These are phyloP conservation scores for Clarias platycephalus DNA, from an alignment of 2,797 vertebrate genomes.

Conservation along the genomic window DNA sequence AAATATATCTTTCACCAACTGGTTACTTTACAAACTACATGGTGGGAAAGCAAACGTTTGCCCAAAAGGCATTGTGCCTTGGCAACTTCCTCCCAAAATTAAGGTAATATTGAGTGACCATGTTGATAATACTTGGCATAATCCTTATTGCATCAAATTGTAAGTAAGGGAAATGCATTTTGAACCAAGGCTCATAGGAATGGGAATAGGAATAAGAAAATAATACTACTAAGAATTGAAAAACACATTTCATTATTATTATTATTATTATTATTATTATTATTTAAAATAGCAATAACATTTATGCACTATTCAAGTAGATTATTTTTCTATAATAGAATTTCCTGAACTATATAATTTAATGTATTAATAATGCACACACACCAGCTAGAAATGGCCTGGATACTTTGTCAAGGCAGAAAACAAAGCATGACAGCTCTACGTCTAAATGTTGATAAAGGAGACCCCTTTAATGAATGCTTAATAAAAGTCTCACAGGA, in stretches of 20 bases:
- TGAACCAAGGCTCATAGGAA: no score
- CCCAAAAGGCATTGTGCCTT: no score
- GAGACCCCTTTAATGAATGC: neutral
- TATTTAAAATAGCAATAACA: neutral
- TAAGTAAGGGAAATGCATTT: neutral
- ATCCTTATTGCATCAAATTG: neutral
- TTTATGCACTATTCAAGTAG: neutral
- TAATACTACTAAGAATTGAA: neutral
- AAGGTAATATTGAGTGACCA: neutral
- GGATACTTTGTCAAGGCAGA: no score
- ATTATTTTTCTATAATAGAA: neutral
- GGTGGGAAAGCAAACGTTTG: no score
- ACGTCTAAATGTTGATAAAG: no score
- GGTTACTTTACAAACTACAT: no score
- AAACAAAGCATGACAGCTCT: no score
- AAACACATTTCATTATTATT: neutral
- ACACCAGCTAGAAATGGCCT: no score
- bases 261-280: neutral
- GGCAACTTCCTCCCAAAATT: neutral
- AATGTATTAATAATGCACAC: no score
- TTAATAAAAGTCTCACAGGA: neutral
- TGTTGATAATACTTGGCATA: neutral
- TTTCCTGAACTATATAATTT: no score
- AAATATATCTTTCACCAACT: no score
- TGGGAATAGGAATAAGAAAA: neutral